A percentile compares a stretch with the other conserved stretches of the same genome.
Conservation (phyloP, 2,888 invertebrate genomes). For the Pycnomerus fuliginosus region DNA sequence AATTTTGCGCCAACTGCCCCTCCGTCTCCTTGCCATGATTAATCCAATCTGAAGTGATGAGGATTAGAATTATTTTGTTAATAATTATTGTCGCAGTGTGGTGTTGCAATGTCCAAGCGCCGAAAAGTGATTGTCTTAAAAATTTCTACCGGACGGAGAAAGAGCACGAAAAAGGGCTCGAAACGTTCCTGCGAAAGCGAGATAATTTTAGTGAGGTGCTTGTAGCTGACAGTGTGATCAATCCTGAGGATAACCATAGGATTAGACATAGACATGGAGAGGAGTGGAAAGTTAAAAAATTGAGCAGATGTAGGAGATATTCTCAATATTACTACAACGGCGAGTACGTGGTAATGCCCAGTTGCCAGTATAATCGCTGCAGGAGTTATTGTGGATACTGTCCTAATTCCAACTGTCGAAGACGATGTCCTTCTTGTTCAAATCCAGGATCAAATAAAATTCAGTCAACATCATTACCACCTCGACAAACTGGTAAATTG, state of each 20-base stretch:
- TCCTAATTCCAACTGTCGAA: conserved; percentile 32
- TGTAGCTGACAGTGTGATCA: background rate
- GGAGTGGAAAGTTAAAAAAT: conserved; percentile 8
- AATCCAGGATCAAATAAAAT: too few species aligned
- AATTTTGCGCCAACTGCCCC: too few species aligned
- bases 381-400: conserved; percentile 31
- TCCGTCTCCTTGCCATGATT: too few species aligned
- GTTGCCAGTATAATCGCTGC: conserved; percentile 16
- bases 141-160: conserved; percentile 17
- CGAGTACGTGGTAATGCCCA: conserved; percentile 11
- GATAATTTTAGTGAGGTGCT: background rate
- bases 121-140: too few species aligned
- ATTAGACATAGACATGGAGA: conserved; percentile 7
- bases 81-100: too few species aligned
- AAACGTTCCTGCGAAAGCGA: conserved; percentile 3
- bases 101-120: too few species aligned
- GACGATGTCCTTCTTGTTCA: conserved; percentile 30
- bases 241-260: background rate
- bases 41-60: too few species aligned
- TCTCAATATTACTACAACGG: conserved; percentile 28
- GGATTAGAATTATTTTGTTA: too few species aligned
- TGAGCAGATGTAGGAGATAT: conserved; percentile 27
- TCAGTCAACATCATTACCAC: too few species aligned
- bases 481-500: too few species aligned
- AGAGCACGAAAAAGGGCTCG: conserved; percentile 5